Base-by-base conservation (phyloP, 1,140 invertebrate genomes). In the Dysdera silvatica region DNA sequence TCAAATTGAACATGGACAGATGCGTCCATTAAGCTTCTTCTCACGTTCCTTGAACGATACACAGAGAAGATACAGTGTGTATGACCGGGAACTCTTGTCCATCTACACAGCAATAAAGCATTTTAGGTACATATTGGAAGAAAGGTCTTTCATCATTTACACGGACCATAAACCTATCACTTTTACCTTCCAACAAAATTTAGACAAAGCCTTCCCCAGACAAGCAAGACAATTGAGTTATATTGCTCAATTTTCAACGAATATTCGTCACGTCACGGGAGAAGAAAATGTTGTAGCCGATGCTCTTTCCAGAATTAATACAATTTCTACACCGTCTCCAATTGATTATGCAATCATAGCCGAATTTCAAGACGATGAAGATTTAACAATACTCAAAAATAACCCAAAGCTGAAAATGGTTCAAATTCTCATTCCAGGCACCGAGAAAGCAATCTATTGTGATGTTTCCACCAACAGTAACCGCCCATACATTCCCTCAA, bases 1-100 rank as follows among this genome's bases (percentile, higher is more conserved):
- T 4, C 68, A 70, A 23, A n/a, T n/a, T n/a, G n/a, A n/a, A n/a
- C n/a, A n/a, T n/a, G 8, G 12, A 49, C 23, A 4, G 52, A 45
- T 33, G 32, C 47, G 35, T 28, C 40, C 71, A 18, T 23, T 70
- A 3, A 57, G 29, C 18, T 72, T 56, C 52, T 67, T 65, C 45
- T 68, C 52, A 26, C 28, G 54, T 1, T 16, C 31, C n/a, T n/a
- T n/a, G n/a, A n/a, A n/a, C n/a, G n/a, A n/a, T n/a, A 16, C 57
- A 8, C 61, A 72, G 32, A 47, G 6, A 32, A 48, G 60, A 20
- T 66, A 66, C 20, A 61, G 51, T 48, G 53, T 61, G 3, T 69
- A 48, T 65, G 70, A 65, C 10, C 40, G 65, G 8, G 65, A 72
- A 48, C 67, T 67, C 10, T 65, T 73, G 10, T 71, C 72, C 8